Conservation (phyloP, 2,888 invertebrate species). For the Mechanitis mazaeus region DNA sequence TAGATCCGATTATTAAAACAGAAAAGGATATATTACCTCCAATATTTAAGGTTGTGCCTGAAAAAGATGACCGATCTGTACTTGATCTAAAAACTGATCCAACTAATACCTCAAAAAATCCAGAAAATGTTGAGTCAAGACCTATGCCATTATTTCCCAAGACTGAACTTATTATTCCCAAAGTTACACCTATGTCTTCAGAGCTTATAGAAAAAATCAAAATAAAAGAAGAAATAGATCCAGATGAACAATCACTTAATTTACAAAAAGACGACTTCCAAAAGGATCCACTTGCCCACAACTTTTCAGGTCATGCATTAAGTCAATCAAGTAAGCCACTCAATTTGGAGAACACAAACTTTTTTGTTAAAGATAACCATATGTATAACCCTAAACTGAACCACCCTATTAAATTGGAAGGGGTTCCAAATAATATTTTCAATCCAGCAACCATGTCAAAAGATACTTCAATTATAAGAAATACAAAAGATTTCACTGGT, state of each 20-base stretch:
- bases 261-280: slow-evolving; percentile 67
- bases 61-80: slow-evolving; percentile 60
- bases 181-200: slow-evolving; percentile 74
- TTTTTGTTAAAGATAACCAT: slow-evolving; percentile 69
- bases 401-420: slow-evolving; percentile 68
- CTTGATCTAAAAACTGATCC: slow-evolving; percentile 66
- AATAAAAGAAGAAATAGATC: slow-evolving; percentile 72
- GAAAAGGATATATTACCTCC: slow-evolving; percentile 61
- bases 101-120: slow-evolving; percentile 41
- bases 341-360: slow-evolving; percentile 68
- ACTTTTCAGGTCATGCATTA: slow-evolving; percentile 56
- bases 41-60: slow-evolving; percentile 48
- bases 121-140: slow-evolving; percentile 53
- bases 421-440: slow-evolving; percentile 60
- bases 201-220: slow-evolving; percentile 70
- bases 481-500: slow-evolving; percentile 60
- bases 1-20: slow-evolving; percentile 53
- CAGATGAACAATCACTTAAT: slow-evolving; percentile 61
- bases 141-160: slow-evolving; percentile 65
- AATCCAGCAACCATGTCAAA: slow-evolving; percentile 66
- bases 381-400: slow-evolving; percentile 64
- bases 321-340: slow-evolving; percentile 62
- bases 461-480: slow-evolving; percentile 64
- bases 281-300: slow-evolving; percentile 68
- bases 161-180: slow-evolving; percentile 79